phyloP scores from a whole-genome alignment of 2,888 invertebrate genomes.

The Yponomeuta sedellus region DNA sequence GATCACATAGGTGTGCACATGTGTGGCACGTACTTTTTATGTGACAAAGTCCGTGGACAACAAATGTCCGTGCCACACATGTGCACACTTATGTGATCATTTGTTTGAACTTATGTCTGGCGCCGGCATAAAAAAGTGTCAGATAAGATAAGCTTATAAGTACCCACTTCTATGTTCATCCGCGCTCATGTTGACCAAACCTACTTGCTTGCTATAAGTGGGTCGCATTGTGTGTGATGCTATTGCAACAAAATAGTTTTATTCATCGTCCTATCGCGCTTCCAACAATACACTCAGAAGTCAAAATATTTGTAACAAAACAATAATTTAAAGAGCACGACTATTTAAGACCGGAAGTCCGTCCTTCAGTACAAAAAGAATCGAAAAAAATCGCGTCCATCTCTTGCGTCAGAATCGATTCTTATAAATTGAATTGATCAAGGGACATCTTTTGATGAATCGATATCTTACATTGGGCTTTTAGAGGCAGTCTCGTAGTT shows the following conservation, averaged over 20 bases:
- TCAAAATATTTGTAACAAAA: constrained; percentile 59
- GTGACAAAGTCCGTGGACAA: no score
- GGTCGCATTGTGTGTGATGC: background rate
- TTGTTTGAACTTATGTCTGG: no score
- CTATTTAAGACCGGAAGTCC: constrained; percentile 50
- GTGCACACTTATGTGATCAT: no score
- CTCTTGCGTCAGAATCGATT: constrained; percentile 16
- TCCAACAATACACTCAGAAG: constrained; percentile 28
- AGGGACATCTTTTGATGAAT: constrained; percentile 36
- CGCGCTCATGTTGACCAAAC: no score
- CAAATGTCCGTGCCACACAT: no score
- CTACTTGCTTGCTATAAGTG: no score
- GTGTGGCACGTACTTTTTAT: no score
- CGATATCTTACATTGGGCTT: constrained; percentile 33
- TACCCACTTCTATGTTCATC: no score
- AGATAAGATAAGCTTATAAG: no score
- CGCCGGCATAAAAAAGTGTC: no score
- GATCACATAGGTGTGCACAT: no score
- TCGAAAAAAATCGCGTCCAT: background rate
- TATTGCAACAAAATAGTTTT: background rate
- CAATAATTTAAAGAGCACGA: constrained; percentile 28
- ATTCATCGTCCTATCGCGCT: background rate
- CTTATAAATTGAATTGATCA: constrained; percentile 18
- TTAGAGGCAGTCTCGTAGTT: constrained; percentile 27
- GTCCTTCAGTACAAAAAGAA: constrained; percentile 31